Percentiles rank a stretch among this genome's conserved stretches.
These are phyloP conservation scores for Eudyptes chrysolophus DNA, from an alignment of 2,113 vertebrate species.

Conservation along the genomic window DNA sequence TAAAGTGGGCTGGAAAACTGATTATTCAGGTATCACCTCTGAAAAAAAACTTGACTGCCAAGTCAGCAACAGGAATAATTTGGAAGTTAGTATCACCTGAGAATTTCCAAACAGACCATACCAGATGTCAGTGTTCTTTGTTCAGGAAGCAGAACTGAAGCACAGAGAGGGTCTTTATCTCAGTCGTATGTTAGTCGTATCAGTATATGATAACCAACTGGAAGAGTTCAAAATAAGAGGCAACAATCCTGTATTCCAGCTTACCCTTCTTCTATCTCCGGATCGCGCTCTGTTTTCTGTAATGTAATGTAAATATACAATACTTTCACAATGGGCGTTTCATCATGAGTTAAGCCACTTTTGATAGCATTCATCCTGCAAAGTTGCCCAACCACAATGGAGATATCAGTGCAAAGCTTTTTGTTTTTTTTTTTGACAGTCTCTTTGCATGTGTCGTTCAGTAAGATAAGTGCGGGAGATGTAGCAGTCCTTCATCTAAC, in stretches of 20 bases:
- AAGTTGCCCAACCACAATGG: neutral
- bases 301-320: neutral
- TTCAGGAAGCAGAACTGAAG: neutral
- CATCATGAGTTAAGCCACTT: neutral
- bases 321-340: neutral
- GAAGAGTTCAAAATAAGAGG: neutral
- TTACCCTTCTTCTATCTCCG: neutral
- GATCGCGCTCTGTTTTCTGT: neutral
- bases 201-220: neutral
- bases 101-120: neutral
- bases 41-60: neutral
- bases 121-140: neutral
- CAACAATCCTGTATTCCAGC: neutral
- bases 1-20: neutral
- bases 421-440: neutral
- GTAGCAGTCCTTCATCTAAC: neutral
- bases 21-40: neutral
- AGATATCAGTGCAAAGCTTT: neutral
- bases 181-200: neutral
- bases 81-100: neutral
- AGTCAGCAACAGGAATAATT: neutral
- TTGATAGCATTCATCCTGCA: neutral
- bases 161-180: neutral
- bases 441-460: neutral
- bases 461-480: neutral